A percentile compares a stretch with the other conserved stretches of the same genome.
phyloP scores from a whole-genome alignment of 2,113 vertebrate genomes.

The Zootoca vivipara region DNA sequence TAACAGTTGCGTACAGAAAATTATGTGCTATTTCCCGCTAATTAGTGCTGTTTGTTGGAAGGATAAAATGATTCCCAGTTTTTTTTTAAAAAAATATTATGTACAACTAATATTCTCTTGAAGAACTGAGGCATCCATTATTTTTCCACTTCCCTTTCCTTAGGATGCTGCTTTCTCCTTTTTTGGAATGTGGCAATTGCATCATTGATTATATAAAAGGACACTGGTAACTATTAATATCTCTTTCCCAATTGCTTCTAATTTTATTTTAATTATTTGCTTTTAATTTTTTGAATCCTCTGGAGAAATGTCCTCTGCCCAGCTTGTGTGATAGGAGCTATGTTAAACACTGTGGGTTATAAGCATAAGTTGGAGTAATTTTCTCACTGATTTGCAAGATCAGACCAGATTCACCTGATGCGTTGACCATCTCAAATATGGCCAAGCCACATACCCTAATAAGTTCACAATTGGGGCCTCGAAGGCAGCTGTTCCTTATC shows the following conservation, averaged over 20 bases:
- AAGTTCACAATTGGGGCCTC: neutral
- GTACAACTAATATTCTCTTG: neutral
- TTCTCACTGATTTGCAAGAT: neutral
- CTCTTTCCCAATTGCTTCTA: neutral
- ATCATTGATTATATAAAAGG: neutral
- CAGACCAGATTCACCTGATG: neutral
- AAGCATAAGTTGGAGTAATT: neutral
- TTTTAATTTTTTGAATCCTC: too few species aligned
- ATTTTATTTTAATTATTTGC: neutral
- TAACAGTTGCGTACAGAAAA: neutral
- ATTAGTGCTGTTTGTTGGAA: neutral
- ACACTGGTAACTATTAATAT: neutral
- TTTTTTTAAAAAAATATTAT: neutral
- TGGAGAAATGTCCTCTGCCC: neutral
- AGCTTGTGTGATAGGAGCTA: neutral
- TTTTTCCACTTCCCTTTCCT: neutral
- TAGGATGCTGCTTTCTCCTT: neutral
- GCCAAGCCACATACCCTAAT: neutral
- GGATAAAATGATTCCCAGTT: neutral
- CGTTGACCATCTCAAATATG: neutral
- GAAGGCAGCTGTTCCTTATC: neutral
- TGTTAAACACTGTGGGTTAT: neutral
- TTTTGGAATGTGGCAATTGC: too few species aligned
- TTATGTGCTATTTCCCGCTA: neutral
- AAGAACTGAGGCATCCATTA: neutral